Percentiles rank a stretch among this genome's conserved stretches.
These are phyloP conservation scores for Aphidius colemani DNA, from an alignment of 2,888 invertebrate species.

Conservation along the genomic window DNA sequence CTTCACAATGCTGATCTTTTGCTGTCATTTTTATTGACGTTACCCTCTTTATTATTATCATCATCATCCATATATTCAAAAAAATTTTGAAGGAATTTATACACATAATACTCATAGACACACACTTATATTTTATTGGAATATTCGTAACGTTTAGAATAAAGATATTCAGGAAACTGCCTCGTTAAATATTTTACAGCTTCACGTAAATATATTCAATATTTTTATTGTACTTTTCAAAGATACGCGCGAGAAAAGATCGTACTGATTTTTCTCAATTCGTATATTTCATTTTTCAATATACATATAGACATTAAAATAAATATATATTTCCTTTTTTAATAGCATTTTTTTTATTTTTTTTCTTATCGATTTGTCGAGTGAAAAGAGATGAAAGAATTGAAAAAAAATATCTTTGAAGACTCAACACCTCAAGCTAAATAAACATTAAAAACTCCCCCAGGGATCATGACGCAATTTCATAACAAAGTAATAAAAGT, in stretches of 20 bases:
- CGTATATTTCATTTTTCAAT: neutral
- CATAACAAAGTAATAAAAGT: conserved; percentile 49
- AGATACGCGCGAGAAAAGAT: conserved; percentile 2
- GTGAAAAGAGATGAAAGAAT: neutral
- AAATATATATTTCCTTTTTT: neutral
- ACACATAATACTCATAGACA: conserved; percentile 29
- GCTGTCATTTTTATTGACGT: conserved; percentile 8
- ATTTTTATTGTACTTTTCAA: conserved; percentile 7
- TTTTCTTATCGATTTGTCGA: neutral
- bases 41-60: conserved; percentile 7
- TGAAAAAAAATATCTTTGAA: conserved; percentile 5
- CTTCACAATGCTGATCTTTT: neutral
- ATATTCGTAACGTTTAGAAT: conserved; percentile 54
- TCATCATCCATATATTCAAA: neutral
- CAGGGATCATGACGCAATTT: conserved; percentile 38
- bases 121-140: conserved; percentile 50
- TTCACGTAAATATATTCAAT: conserved; percentile 30
- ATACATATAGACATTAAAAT: too few species aligned
- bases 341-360: conserved; percentile 5
- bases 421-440: neutral
- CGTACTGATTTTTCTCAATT: neutral
- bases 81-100: conserved; percentile 35
- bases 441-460: conserved; percentile 37
- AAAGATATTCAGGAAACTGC: conserved; percentile 50
- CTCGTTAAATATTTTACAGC: conserved; percentile 57